Percentiles rank a stretch among this genome's conserved stretches.
Conservation (phyloP, 64 coral and sea anemone species). For the Stichodactyla helianthus region DNA sequence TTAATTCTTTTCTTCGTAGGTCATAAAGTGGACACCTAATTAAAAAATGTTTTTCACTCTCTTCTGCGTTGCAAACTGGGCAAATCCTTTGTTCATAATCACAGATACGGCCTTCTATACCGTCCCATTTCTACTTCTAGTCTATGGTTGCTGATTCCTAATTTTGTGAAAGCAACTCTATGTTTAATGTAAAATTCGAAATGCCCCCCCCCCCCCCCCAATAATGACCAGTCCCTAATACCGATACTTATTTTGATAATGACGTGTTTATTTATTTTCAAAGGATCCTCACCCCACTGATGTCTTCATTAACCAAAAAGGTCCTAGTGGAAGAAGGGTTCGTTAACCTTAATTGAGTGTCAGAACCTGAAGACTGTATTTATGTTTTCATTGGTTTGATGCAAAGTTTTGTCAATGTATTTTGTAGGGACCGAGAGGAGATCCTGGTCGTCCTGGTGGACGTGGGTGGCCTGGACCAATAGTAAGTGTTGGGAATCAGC, state of each 20-base stretch:
- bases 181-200: no score
- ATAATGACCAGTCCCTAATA: no score
- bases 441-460: constrained; percentile 16
- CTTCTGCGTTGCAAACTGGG: no score
- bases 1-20: no score
- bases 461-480: constrained; percentile 26
- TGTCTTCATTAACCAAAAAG: background rate
- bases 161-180: no score
- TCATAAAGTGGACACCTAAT: no score
- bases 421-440: constrained; percentile 20
- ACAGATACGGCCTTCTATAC: no score
- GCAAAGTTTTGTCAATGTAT: background rate
- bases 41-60: no score
- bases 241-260: background rate
- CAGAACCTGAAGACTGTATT: background rate
- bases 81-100: no score
- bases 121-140: no score
- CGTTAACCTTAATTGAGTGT: background rate
- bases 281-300: background rate
- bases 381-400: background rate
- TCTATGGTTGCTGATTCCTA: no score
- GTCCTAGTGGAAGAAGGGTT: background rate
- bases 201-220: no score
- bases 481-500: background rate
- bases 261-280: background rate